phyloP scores from a whole-genome alignment of 2,113 vertebrate genomes.

The Alosa alosa region DNA sequence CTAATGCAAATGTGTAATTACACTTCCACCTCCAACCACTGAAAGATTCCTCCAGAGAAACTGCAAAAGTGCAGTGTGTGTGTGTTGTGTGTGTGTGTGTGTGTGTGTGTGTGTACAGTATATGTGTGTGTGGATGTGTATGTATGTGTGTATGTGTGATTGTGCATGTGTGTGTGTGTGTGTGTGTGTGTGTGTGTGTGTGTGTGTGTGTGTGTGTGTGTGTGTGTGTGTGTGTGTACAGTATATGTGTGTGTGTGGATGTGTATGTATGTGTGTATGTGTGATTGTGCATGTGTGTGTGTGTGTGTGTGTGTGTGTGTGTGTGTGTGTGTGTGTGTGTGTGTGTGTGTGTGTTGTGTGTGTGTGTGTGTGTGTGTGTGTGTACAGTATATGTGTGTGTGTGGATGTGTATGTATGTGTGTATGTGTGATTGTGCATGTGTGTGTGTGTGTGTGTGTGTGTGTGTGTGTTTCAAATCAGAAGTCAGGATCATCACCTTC shows the following conservation, averaged over 20 bases:
- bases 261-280: background rate
- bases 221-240: background rate
- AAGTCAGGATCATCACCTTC: background rate
- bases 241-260: background rate
- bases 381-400: slow-evolving; percentile 14
- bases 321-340: too few species aligned
- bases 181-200: background rate
- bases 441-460: background rate
- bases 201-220: background rate
- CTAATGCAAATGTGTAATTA: slow-evolving; percentile 47
- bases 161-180: slow-evolving; percentile 17
- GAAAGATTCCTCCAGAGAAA: background rate
- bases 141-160: background rate
- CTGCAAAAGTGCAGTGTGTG: slow-evolving; percentile 29
- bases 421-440: background rate
- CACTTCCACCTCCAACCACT: slow-evolving; percentile 26
- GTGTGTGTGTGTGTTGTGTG: slow-evolving; percentile 26
- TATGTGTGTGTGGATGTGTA: background rate
- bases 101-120: background rate
- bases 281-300: slow-evolving; percentile 14
- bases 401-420: too few species aligned
- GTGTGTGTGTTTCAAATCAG: background rate
- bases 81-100: background rate
- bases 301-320: slow-evolving; percentile 1
- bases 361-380: background rate